Evolutionary conservation across 2,888 invertebrate species (phyloP), one percentile per base, ranked within the genome.

Genomic region (Cyaniris semiargus): DNA sequence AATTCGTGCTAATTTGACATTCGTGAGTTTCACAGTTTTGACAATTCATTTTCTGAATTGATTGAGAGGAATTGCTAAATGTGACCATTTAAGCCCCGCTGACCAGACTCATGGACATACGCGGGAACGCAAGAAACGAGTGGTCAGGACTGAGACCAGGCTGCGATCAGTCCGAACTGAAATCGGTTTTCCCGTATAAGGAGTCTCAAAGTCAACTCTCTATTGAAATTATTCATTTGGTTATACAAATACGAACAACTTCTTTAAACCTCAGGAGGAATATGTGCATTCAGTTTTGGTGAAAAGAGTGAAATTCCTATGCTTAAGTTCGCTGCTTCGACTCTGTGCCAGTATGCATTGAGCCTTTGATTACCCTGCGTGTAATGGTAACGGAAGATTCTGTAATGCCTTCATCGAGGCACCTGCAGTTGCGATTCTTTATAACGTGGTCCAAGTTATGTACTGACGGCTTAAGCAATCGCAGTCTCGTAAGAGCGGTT

Each of bases 351-450:
- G 15, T 18, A 31, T 31, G 66, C 31, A 66, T 13, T 60, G 23
- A 60, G 6, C 66, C 66, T 18, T 85, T 89, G 91, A 91, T 91
- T 88, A 89, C 90, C 76, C 80, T 78, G 76, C 79, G 79, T 81
- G 80, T 82, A 90, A 91, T 92, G 90, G 89, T 91, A 91, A 92
- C 91, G 85, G 90, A 83, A 86, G 87, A 88, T 90, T 90, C 89
- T 85, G 86, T 92, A 91, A 93, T 93, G 90, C 91, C 92, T 92
- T 92, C 91, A 92, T 92, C 86, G 89, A 84, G 86, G 85, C 90
- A 92, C 91, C 90, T 91, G 91, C 85, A 86, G 82, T 83, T 78
- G 82, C 81, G 85, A 83, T 72, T 71, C 85, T 86, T 84, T 84
- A 85, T 85, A 75, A 77, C 75, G 27, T 18, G 79, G 70, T 53